Conservation (phyloP, 2,797 vertebrate species). For the Agapornis canus region DNA sequence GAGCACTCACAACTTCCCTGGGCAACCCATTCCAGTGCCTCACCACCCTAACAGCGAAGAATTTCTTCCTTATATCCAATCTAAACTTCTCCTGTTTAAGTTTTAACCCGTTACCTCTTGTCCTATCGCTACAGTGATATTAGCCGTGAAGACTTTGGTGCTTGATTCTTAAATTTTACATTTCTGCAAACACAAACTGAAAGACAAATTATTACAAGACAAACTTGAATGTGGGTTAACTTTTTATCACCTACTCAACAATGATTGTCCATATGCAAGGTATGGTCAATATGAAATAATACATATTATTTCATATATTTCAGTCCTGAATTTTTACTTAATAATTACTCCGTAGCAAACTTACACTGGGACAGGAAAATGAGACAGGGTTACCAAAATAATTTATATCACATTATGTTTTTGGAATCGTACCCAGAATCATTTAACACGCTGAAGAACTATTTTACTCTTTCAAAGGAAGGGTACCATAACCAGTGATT, state of each 20-base stretch:
- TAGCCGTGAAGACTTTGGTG: neutral
- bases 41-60: too few species aligned
- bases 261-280: neutral
- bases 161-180: neutral
- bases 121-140: too few species aligned
- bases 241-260: neutral
- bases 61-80: too few species aligned
- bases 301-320: neutral
- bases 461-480: neutral
- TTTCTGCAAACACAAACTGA: neutral
- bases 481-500: neutral
- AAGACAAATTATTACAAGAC: neutral
- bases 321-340: neutral
- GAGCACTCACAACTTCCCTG: too few species aligned
- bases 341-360: neutral
- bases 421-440: neutral
- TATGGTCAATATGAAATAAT: neutral
- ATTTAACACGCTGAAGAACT: neutral
- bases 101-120: too few species aligned
- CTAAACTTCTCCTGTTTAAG: too few species aligned
- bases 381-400: neutral
- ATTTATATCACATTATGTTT: neutral
- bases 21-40: too few species aligned
- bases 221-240: neutral
- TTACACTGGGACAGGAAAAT: neutral